Conservation (phyloP, 2,888 invertebrate genomes). For the Chloromyia formosa region DNA sequence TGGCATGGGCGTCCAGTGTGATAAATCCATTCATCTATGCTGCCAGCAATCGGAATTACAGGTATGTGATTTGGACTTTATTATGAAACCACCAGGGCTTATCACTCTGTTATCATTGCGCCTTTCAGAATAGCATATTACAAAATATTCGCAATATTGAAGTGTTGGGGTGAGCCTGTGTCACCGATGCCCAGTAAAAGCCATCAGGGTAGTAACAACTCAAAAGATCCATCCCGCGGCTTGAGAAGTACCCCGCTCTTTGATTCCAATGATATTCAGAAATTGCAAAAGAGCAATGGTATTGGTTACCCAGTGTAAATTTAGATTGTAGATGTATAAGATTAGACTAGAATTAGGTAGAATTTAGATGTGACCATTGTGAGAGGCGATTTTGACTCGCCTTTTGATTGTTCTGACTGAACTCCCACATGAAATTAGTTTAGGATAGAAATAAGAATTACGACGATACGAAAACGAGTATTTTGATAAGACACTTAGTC, state of each 20-base stretch:
- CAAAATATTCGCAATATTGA: conserved; percentile 60
- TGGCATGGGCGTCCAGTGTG: conserved; percentile 91
- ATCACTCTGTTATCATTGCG: background rate
- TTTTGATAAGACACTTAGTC: background rate
- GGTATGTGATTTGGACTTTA: conserved; percentile 55
- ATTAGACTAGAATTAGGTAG: background rate
- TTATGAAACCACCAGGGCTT: too few relatives aligned
- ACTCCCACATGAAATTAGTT: background rate
- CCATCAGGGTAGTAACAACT: conserved; percentile 61
- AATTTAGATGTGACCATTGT: background rate
- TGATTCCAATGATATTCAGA: conserved; percentile 50
- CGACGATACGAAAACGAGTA: background rate
- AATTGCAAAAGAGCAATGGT: conserved; percentile 16
- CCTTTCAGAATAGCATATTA: conserved; percentile 60
- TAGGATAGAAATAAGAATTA: too few relatives aligned
- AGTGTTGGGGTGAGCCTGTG: conserved; percentile 63
- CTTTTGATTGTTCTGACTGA: background rate
- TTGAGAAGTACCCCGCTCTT: conserved; percentile 61
- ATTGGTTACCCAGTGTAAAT: conserved; percentile 2
- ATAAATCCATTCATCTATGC: conserved; percentile 92
- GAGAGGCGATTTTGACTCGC: background rate
- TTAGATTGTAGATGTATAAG: background rate
- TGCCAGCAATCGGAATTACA: conserved; percentile 85
- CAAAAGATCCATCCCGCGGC: conserved; percentile 58
- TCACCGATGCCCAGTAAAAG: conserved; percentile 63